These are phyloP conservation scores for Drosophila imparisetae DNA, from an alignment of 2,888 invertebrate species.

Conservation along the genomic window DNA sequence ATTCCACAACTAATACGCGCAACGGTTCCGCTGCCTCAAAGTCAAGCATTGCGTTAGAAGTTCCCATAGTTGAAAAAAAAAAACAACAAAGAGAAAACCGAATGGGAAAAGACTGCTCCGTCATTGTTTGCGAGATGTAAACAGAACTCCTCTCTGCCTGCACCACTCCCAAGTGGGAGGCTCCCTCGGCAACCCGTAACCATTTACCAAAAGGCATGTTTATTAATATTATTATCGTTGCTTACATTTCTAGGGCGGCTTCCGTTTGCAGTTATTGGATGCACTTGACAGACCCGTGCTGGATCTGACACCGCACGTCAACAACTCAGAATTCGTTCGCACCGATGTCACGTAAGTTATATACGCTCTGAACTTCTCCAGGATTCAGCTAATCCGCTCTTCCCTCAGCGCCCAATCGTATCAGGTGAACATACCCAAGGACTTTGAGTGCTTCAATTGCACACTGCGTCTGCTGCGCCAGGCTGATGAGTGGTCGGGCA, in stretches of 20 bases:
- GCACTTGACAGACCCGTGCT: conserved; percentile 92
- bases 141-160: conserved; percentile 1
- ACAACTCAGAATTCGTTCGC: conserved; percentile 91
- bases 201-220: not conserved
- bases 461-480: conserved; percentile 94
- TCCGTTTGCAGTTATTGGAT: conserved; percentile 94
- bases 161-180: not conserved
- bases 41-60: conserved; percentile 61
- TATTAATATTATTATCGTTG: conserved; percentile 40
- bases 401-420: conserved; percentile 91
- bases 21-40: conserved; percentile 36
- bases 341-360: conserved; percentile 94
- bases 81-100: not conserved
- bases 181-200: not conserved
- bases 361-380: no score
- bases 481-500: conserved; percentile 94
- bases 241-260: conserved; percentile 91
- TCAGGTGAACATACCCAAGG: conserved; percentile 91
- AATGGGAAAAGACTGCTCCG: conserved; percentile 42
- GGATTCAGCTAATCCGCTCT: not conserved
- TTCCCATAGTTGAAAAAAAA: conserved; percentile 69
- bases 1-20: conserved; percentile 18
- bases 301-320: conserved; percentile 93
- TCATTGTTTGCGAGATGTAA: conserved; percentile 61
- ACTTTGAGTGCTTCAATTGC: conserved; percentile 95